Conservation (phyloP, 2,113 vertebrate genomes). For the Atherinomorus stipes region DNA sequence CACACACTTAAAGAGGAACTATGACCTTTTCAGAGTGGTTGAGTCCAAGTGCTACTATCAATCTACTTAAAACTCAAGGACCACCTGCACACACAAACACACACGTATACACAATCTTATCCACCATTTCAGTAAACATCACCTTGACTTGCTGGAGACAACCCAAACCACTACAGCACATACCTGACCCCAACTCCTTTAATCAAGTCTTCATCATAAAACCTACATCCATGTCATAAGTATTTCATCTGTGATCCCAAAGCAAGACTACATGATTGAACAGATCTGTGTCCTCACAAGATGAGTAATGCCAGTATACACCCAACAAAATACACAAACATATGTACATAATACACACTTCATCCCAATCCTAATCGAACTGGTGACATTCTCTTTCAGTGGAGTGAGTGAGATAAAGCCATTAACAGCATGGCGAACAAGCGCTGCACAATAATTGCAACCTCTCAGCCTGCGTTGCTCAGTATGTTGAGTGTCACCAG, state of each 20-base stretch:
- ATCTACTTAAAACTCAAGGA: slow-evolving; percentile 56
- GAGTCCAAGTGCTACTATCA: slow-evolving; percentile 42
- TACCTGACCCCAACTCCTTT: neutral
- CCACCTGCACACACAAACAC: slow-evolving; percentile 11
- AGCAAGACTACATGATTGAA: neutral
- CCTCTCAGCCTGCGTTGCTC: slow-evolving; percentile 42
- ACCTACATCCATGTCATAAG: neutral
- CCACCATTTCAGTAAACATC: neutral
- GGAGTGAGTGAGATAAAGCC: slow-evolving; percentile 60
- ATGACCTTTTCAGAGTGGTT: slow-evolving; percentile 50
- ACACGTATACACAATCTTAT: neutral
- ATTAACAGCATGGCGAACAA: slow-evolving; percentile 66
- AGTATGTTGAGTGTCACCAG: slow-evolving; percentile 19
- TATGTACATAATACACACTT: slow-evolving; percentile 13
- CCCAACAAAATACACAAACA: neutral
- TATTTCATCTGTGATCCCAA: neutral
- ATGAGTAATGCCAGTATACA: neutral
- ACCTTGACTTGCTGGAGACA: neutral
- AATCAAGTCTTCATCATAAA: neutral
- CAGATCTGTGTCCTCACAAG: neutral
- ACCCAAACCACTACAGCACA: neutral
- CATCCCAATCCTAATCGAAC: slow-evolving; percentile 60
- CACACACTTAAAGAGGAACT: slow-evolving; percentile 4
- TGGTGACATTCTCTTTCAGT: slow-evolving; percentile 62
- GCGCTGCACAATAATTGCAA: slow-evolving; percentile 49